phyloP scores from a whole-genome alignment of 2,888 invertebrate genomes.

The Tenthredo scrophulariae region DNA sequence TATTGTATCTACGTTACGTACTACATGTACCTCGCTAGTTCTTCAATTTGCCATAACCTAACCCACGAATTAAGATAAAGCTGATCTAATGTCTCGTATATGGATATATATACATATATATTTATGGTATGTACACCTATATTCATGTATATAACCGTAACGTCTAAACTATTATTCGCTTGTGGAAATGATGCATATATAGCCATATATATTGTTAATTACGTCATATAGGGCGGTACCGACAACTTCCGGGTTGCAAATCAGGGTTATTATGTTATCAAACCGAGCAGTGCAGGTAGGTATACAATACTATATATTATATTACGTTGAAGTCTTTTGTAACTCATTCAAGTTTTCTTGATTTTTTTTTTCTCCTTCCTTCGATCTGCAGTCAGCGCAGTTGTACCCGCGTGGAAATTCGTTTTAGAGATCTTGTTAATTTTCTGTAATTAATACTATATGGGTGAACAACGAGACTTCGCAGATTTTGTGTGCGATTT shows the following conservation, averaged over 20 bases:
- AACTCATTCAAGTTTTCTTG: neutral
- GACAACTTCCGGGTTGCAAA: slow-evolving; percentile 59
- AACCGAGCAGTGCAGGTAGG: neutral
- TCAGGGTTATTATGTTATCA: slow-evolving; percentile 60
- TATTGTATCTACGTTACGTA: neutral
- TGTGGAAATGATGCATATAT: neutral
- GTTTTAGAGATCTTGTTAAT: neutral
- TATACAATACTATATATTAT: neutral
- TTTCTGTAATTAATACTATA: too few species aligned
- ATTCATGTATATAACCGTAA: neutral
- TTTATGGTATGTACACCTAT: too few species aligned
- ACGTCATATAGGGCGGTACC: slow-evolving; percentile 56
- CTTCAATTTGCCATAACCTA: neutral
- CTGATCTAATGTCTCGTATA: slow-evolving; percentile 5
- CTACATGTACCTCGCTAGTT: neutral
- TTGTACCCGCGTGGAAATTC: neutral
- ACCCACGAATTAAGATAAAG: slow-evolving; percentile 15
- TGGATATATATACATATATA: neutral
- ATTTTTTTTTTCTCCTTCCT: neutral
- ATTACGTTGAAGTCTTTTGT: neutral
- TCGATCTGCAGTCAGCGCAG: too few species aligned
- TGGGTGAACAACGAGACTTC: too few species aligned
- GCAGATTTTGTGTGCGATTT: too few species aligned
- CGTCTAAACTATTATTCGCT: neutral
- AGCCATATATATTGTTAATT: neutral